Evolutionary conservation across 2,797 vertebrate genomes (phyloP), one percentile per base, ranked within the genome.

Genomic region (Manis crassicaudata): DNA sequence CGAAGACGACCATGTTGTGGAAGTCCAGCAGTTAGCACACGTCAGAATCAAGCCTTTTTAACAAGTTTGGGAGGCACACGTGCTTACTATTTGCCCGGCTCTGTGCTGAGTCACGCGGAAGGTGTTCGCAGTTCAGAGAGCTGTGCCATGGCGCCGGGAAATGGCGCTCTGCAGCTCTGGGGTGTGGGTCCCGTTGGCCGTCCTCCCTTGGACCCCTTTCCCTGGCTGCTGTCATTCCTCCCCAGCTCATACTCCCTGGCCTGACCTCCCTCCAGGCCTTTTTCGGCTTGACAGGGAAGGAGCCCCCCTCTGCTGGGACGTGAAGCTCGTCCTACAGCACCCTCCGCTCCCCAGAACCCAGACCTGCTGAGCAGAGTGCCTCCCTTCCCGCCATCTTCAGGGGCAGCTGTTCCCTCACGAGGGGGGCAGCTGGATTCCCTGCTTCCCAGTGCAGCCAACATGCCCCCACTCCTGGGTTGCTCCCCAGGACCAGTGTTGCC

Each of bases 111-210:
- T 4, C 2, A 11, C 13, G 3, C 16, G 27, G 20, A 16, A 5
- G 21, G 20, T n/a, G 32, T 16, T 52, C 32, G 7, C 12, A 1
- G 27, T 68, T 23, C 65, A 5, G 43, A 52, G 21, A n/a, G 77
- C 37, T 12, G 72, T 6, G 32, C 14, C 2, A 0, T 0, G 0
- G n/a, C 25, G 25, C 23, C 6, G 11, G 21, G 63, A 68, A 14
- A 9, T 6, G 16, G 12, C 8, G 18, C n/a, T 73, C 43, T 17
- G 4, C 12, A 20, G 20, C 4, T 62, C 70, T 62, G 4, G 0
- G 29, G 5, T 2, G 4, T n/a, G 37, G 35, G 14, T 20, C 72
- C 50, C 16, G 0, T 11, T 5, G 6, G 17, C 16, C 58, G 1
- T 29, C 27, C 21, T 60, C 50, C 52, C 2, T 70, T 13, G 0